Percentiles rank a stretch among this genome's conserved stretches.
phyloP scores from a whole-genome alignment of 2,113 vertebrate genomes.

The Mesoclemmys tuberculata region DNA sequence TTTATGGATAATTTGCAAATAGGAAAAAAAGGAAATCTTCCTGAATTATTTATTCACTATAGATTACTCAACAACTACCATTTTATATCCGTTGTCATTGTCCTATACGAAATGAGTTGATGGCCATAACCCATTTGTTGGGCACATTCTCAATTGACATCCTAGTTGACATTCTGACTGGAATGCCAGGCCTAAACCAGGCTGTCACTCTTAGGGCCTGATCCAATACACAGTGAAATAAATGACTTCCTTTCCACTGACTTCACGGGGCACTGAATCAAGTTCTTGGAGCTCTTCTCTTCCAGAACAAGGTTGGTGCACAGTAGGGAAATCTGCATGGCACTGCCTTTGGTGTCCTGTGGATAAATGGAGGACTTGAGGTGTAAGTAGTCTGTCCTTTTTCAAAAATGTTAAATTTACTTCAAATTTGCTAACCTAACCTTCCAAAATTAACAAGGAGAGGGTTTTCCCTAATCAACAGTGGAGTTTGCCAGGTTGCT shows the following conservation, averaged over 20 bases:
- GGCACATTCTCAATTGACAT: too few relatives aligned
- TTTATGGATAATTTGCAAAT: neutral
- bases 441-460: conserved; percentile 68
- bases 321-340: neutral
- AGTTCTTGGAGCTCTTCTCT: neutral
- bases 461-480: conserved; percentile 19
- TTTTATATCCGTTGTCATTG: too few relatives aligned
- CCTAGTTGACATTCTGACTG: too few relatives aligned
- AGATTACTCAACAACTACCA: too few relatives aligned
- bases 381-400: neutral
- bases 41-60: too few relatives aligned
- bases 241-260: too few relatives aligned
- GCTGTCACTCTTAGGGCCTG: too few relatives aligned
- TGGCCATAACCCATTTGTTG: too few relatives aligned
- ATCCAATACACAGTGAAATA: too few relatives aligned
- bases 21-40: neutral
- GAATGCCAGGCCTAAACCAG: too few relatives aligned
- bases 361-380: neutral
- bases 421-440: neutral
- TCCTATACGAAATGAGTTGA: too few relatives aligned
- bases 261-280: neutral
- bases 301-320: neutral
- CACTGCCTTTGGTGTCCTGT: neutral
- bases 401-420: neutral
- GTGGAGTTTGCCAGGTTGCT: conserved; percentile 17